Evolutionary conservation across 1,140 invertebrate genomes (phyloP).

Genomic region (Frieseomelitta varia): DNA sequence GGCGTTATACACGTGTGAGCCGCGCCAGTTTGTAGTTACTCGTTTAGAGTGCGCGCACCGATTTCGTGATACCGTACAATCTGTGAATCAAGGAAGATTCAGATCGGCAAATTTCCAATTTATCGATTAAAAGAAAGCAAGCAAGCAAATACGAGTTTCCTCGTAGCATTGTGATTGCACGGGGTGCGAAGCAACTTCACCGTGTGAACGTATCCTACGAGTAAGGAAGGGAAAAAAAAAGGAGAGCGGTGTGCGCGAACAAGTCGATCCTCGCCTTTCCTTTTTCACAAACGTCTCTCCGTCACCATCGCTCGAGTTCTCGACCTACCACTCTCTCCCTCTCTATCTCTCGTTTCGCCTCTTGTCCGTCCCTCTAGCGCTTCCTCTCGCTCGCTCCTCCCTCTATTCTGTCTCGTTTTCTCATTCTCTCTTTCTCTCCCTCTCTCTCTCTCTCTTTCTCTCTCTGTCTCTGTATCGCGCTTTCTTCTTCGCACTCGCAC

Average conservation of each 20-base stretch:
- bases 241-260: constrained; percentile 51
- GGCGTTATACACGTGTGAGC: constrained; percentile 29
- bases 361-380: constrained; percentile 47
- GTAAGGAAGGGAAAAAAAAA: constrained; percentile 42
- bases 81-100: constrained; percentile 54
- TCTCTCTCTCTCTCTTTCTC: constrained; percentile 59
- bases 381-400: constrained; percentile 62
- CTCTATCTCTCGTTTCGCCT: constrained; percentile 42
- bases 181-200: constrained; percentile 28
- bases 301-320: constrained; percentile 62
- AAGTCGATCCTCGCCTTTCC: constrained; percentile 57
- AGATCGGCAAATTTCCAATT: background rate
- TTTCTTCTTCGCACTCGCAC: constrained; percentile 40
- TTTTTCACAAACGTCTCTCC: constrained; percentile 59
- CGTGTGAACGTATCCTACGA: constrained; percentile 54
- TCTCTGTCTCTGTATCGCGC: constrained; percentile 47
- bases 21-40: constrained; percentile 78
- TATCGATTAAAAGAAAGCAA: background rate
- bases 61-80: background rate
- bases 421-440: constrained; percentile 49
- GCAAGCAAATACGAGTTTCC: background rate
- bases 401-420: constrained; percentile 60
- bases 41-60: constrained; percentile 62
- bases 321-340: constrained; percentile 56
- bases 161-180: constrained; percentile 30